Conservation (phyloP, 2,888 invertebrate species). For the Nezara viridula region DNA sequence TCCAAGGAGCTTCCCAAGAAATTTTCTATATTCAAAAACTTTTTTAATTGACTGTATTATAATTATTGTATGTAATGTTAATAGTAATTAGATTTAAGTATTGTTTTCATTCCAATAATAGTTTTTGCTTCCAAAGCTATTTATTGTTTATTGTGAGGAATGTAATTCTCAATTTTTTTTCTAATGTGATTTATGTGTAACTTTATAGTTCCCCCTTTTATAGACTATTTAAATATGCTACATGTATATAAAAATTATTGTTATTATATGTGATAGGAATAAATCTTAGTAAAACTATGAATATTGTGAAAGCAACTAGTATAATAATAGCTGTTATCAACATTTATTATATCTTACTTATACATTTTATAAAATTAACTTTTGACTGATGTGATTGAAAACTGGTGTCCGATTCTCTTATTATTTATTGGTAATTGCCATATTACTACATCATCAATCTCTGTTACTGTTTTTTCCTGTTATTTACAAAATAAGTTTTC, state of each 20-base stretch:
- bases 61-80: slow-evolving; percentile 58
- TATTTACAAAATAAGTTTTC: slow-evolving; percentile 9
- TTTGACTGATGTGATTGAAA: slow-evolving; percentile 27
- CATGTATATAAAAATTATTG: slow-evolving; percentile 49
- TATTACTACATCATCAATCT: not conserved
- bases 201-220: slow-evolving; percentile 43
- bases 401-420: slow-evolving; percentile 23
- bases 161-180: slow-evolving; percentile 62
- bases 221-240: slow-evolving; percentile 45
- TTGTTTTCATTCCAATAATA: slow-evolving; percentile 50
- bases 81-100: slow-evolving; percentile 54
- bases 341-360: slow-evolving; percentile 43
- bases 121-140: slow-evolving; percentile 62
- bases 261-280: slow-evolving; percentile 55
- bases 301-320: slow-evolving; percentile 38
- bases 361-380: slow-evolving; percentile 29
- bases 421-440: slow-evolving; percentile 23
- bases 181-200: slow-evolving; percentile 58
- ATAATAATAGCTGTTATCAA: slow-evolving; percentile 34
- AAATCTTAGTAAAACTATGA: slow-evolving; percentile 24
- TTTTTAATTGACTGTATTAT: slow-evolving; percentile 48
- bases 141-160: slow-evolving; percentile 62
- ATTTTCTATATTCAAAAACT: slow-evolving; percentile 33
- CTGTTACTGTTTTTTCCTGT: slow-evolving; percentile 6
- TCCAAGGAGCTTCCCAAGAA: slow-evolving; percentile 33